Conservation (phyloP, 2,113 vertebrate genomes). For the Grammomys dolichurus region DNA sequence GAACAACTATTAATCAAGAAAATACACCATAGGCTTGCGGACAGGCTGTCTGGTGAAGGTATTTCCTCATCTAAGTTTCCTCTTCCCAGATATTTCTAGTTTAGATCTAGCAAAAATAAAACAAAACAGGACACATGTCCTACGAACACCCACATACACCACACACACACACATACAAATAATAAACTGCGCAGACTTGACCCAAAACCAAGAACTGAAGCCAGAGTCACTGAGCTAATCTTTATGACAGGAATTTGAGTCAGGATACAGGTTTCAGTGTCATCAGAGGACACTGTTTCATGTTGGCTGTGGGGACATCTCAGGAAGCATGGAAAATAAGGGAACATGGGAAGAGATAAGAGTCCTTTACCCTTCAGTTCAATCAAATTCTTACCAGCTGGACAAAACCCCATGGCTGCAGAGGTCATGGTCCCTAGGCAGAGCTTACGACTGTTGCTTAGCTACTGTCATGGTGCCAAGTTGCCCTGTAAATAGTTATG, state of each 20-base stretch:
- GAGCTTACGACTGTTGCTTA: background rate
- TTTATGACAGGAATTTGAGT: background rate
- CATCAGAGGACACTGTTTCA: accelerated
- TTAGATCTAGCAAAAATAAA: background rate
- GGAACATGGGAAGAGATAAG: too few species aligned
- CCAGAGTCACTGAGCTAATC: background rate
- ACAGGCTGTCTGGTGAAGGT: background rate
- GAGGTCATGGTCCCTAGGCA: background rate
- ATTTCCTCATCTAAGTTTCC: background rate
- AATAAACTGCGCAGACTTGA: background rate
- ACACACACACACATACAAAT: background rate
- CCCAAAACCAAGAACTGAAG: background rate
- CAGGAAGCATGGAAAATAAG: too few species aligned
- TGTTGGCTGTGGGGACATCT: too few species aligned
- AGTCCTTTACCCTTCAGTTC: background rate
- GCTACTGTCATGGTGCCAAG: background rate
- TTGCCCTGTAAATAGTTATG: background rate
- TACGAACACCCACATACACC: background rate
- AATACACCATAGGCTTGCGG: background rate
- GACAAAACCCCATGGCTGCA: background rate
- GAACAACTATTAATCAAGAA: background rate
- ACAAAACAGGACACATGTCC: background rate
- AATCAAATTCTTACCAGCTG: background rate
- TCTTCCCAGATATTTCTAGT: background rate
- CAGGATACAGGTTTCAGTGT: background rate